These are phyloP conservation scores for Trichopoda pennipes DNA, from an alignment of 2,888 invertebrate genomes.

Conservation along the genomic window DNA sequence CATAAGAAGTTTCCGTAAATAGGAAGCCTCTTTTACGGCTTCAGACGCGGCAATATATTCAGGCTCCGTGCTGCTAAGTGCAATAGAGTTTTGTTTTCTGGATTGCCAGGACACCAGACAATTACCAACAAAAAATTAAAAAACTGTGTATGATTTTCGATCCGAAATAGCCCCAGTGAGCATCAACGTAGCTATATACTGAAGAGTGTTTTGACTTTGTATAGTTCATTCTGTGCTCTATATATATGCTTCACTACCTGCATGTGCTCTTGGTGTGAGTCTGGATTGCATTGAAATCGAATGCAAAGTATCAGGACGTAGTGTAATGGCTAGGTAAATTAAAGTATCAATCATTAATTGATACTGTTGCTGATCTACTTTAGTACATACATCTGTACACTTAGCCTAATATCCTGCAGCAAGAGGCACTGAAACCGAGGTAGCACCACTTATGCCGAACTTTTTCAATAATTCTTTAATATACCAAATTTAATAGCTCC, in stretches of 20 bases:
- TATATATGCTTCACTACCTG: background rate
- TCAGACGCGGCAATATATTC: background rate
- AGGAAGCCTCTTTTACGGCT: background rate
- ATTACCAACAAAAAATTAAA: too few relatives aligned
- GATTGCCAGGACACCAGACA: background rate
- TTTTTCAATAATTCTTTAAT: background rate
- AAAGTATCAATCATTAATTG: background rate
- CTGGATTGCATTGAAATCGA: background rate
- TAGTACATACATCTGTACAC: slow-evolving; percentile 41
- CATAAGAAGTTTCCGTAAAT: background rate
- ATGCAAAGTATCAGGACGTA: background rate
- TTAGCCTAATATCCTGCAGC: slow-evolving; percentile 54
- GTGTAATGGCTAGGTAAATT: background rate
- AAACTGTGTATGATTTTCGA: too few relatives aligned
- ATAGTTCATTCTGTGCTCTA: slow-evolving; percentile 11
- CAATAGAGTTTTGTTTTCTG: background rate
- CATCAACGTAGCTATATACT: background rate
- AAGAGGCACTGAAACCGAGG: background rate
- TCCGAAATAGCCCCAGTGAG: background rate
- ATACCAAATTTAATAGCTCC: slow-evolving; percentile 36
- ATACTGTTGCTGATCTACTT: background rate
- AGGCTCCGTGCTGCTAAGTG: background rate
- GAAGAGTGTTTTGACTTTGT: background rate
- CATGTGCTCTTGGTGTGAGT: background rate
- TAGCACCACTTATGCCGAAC: background rate